Evolutionary conservation across 1,140 invertebrate genomes (phyloP), one percentile per base, ranked within the genome.

Genomic region (Zaprionus kolodkinae): DNA sequence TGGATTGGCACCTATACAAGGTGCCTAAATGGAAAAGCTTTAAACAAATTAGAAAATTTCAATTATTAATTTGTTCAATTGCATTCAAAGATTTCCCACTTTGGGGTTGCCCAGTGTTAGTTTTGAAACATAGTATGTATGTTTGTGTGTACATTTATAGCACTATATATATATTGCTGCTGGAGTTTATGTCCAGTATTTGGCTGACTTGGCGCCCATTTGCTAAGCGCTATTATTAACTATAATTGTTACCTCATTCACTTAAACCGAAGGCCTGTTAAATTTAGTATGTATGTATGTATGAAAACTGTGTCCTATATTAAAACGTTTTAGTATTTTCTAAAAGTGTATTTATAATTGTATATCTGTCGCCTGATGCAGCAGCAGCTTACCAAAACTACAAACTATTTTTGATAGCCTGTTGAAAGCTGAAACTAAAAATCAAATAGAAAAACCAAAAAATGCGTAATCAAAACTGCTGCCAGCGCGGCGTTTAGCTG

Each of bases 401-500:
- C 30, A 54, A 65, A 75, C 62, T 84, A 77, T 83, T 84, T 83
- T 79, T 71, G 64, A 83, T 83, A 82, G 54, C 59, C 76, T 81
- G 63, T 81, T 75, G 68, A 70, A 70, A 78, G 48, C 70, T 54
- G 61, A 66, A 56, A 57, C 45, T 59, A 43, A 50, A 17, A 59
- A 40, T 30, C 17, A 38, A 55, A 56, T 60, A 73, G n/a, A 38
- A 71, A 63, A 36, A 72, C 43, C 12, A 30, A 30, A 30, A 30
- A 30, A 30, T 4, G 27, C 27, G 27, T 30, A 30, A 30, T 5
- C 27, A 57, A 57, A 64, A 70, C 38, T 70, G 43, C 43, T 38
- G 21, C 21, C 2, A 1, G 21, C 35, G 63, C 43, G 55, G 62
- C 60, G 15, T 56, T 56, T 63, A 71, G 52, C 30, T 69, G 35